These are phyloP conservation scores for Helogale parvula DNA, from an alignment of 2,113 vertebrate genomes.

Conservation along the genomic window DNA sequence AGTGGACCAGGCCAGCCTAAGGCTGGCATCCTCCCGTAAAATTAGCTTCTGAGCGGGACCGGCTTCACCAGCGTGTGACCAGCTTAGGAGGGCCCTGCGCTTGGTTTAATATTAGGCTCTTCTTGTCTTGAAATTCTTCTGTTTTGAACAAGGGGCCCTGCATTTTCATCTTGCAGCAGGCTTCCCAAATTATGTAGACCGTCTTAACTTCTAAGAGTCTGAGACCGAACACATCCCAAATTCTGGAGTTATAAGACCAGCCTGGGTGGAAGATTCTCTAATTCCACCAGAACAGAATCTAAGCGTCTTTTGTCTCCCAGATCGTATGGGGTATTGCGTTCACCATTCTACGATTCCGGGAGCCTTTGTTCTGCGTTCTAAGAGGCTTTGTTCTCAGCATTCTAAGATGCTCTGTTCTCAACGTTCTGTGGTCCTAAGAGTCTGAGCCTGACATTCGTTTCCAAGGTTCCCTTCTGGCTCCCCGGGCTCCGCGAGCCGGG, in stretches of 20 bases:
- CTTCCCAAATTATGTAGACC: not conserved
- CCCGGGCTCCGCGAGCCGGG: not conserved
- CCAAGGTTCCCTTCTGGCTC: not conserved
- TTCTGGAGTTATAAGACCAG: conserved; percentile 15
- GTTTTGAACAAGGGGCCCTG: not conserved
- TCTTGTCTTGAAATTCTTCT: not conserved
- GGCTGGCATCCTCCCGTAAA: not conserved
- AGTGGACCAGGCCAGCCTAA: not conserved
- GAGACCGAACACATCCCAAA: not conserved
- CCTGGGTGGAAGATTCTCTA: not conserved
- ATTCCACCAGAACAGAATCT: conserved; percentile 1
- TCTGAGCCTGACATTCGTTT: not conserved
- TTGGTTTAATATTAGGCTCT: not conserved
- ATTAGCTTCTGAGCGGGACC: not conserved
- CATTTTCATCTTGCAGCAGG: not conserved
- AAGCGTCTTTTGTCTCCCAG: conserved; percentile 59
- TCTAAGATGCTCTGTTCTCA: conserved; percentile 68
- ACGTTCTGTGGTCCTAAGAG: not conserved
- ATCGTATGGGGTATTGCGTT: not conserved
- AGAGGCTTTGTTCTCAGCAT: conserved; percentile 74
- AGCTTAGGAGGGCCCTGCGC: not conserved
- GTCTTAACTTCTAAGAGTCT: not conserved
- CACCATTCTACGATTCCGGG: conserved; percentile 11
- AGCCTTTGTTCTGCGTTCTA: conserved; percentile 69
- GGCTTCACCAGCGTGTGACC: not conserved